Conservation (phyloP, 2,797 vertebrate species). For the Spinibarbus caldwelli region DNA sequence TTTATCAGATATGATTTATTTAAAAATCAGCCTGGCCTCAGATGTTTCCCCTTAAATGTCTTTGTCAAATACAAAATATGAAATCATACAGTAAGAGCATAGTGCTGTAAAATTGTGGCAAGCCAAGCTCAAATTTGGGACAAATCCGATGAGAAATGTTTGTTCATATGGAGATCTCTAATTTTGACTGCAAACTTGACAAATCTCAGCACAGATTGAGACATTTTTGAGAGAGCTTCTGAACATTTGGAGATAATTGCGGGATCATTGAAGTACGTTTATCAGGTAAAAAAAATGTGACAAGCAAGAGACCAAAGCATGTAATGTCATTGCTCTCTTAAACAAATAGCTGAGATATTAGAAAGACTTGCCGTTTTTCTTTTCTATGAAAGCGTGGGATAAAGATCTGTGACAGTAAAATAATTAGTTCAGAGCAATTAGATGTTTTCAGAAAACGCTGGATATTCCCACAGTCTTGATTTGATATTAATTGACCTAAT, state of each 20-base stretch:
- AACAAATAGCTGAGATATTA: not conserved
- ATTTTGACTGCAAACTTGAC: not conserved
- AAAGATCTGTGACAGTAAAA: not conserved
- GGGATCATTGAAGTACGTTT: not conserved
- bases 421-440: constrained; percentile 9
- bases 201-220: not conserved
- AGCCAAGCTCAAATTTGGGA: not conserved
- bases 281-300: not conserved
- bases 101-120: not conserved
- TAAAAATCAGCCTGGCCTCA: not conserved
- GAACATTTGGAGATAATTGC: not conserved
- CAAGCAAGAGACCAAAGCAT: not conserved
- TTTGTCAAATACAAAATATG: not conserved
- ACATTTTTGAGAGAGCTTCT: not conserved
- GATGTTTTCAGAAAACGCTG: not conserved
- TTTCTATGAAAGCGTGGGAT: not conserved
- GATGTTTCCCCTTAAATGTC: not conserved
- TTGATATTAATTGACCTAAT: constrained; percentile 11
- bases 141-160: not conserved
- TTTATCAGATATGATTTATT: not conserved
- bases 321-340: not conserved
- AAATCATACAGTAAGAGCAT: not conserved
- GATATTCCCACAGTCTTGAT: not conserved
- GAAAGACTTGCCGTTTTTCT: not conserved
- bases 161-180: not conserved